phyloP scores from a whole-genome alignment of 2,888 invertebrate genomes.

The Apodemia zela region DNA sequence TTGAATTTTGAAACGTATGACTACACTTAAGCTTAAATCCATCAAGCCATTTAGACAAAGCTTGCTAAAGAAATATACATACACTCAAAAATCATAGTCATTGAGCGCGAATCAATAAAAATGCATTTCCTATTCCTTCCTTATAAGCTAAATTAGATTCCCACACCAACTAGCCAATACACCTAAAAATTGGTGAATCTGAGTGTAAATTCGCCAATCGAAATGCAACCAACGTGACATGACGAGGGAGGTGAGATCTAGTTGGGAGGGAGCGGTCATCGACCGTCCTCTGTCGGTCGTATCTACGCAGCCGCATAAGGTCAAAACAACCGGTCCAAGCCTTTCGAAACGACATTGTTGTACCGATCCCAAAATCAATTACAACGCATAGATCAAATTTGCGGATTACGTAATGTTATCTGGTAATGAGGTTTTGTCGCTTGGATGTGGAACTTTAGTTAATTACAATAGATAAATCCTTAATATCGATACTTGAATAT shows the following conservation, averaged over 20 bases:
- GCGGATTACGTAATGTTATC: slow-evolving; percentile 51
- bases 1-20: no score
- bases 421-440: slow-evolving; percentile 43
- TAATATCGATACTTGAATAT: neutral
- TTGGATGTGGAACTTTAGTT: neutral
- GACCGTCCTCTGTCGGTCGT: slow-evolving; percentile 75
- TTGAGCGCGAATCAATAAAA: no score
- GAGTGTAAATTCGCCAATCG: slow-evolving; percentile 70
- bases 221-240: slow-evolving; percentile 64
- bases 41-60: no score
- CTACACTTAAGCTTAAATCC: no score
- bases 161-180: slow-evolving; percentile 1
- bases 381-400: slow-evolving; percentile 60
- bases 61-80: no score
- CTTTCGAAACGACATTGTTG: slow-evolving; percentile 68
- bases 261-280: slow-evolving; percentile 65
- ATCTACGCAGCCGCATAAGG: slow-evolving; percentile 77
- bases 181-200: slow-evolving; percentile 16
- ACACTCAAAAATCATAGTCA: no score
- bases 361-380: slow-evolving; percentile 63
- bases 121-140: no score
- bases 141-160: no score
- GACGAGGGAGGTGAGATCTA: slow-evolving; percentile 50
- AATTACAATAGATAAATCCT: neutral
- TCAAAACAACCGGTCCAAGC: slow-evolving; percentile 60